A percentile compares a stretch with the other conserved stretches of the same genome.
phyloP scores from a whole-genome alignment of 1,140 invertebrate genomes.

The Hyphantria cunea region DNA sequence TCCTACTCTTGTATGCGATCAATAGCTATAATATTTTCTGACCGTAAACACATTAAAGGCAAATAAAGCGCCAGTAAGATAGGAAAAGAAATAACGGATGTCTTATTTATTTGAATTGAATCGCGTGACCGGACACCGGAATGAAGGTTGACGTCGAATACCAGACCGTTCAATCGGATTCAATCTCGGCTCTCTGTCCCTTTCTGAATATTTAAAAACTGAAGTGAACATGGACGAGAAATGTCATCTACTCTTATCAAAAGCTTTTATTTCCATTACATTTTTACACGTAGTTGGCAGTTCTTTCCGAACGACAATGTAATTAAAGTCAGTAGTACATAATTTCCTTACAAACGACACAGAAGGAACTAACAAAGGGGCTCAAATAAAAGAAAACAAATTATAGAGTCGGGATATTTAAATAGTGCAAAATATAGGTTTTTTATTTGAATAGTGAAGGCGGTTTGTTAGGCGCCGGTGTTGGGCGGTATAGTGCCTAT shows the following conservation, averaged over 20 bases:
- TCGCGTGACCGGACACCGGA: slow-evolving; percentile 7
- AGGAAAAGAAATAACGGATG: background rate
- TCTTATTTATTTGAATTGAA: slow-evolving; percentile 11
- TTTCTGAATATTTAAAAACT: slow-evolving; percentile 1
- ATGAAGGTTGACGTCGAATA: slow-evolving; percentile 6
- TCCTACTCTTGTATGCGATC: no score
- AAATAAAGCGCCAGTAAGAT: background rate
- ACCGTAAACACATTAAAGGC: background rate
- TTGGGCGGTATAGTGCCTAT: background rate
- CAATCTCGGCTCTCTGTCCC: background rate
- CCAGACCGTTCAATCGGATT: slow-evolving; percentile 7
- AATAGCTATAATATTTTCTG: no score
- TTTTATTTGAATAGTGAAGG: slow-evolving; percentile 16
- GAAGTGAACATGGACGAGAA: background rate
- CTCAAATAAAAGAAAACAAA: slow-evolving; percentile 19
- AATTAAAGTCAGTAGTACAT: slow-evolving; percentile 21
- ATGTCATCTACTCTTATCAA: background rate
- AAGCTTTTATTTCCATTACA: background rate
- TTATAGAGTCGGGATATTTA: slow-evolving; percentile 18
- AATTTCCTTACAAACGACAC: slow-evolving; percentile 13
- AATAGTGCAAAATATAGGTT: slow-evolving; percentile 28
- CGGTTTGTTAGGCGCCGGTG: background rate
- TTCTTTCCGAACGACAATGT: slow-evolving; percentile 4
- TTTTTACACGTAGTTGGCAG: background rate
- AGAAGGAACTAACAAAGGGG: slow-evolving; percentile 14